These are phyloP conservation scores for Lepilemur ruficaudatus DNA, from an alignment of 2,797 vertebrate genomes.

Conservation along the genomic window DNA sequence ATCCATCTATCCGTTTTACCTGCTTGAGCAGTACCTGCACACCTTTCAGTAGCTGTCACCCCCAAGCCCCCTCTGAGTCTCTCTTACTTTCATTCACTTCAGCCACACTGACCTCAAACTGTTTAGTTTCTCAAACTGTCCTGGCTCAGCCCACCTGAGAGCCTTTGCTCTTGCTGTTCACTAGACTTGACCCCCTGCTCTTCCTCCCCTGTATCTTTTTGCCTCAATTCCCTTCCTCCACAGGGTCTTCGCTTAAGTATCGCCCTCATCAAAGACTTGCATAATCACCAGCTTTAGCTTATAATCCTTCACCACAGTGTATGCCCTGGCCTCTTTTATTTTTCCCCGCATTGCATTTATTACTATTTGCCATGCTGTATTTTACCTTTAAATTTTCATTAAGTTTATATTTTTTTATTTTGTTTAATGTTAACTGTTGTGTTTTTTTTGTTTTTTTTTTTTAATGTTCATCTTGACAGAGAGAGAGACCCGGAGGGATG, in stretches of 20 bases:
- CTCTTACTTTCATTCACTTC: not conserved
- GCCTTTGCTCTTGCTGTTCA: not conserved
- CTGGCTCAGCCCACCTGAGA: no score
- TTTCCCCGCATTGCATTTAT: not conserved
- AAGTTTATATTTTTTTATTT: not conserved
- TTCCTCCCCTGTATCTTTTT: no score
- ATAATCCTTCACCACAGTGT: not conserved
- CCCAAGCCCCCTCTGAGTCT: not conserved
- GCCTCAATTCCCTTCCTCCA: not conserved
- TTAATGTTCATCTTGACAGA: no score
- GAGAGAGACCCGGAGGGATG: not conserved
- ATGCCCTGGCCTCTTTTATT: not conserved
- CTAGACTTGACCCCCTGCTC: accelerated
- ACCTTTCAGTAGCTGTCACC: not conserved
- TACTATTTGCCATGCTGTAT: not conserved
- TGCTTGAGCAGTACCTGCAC: not conserved
- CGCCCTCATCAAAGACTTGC: accelerated
- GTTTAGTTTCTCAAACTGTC: not conserved
- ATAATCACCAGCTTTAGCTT: not conserved
- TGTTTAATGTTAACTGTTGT: not conserved
- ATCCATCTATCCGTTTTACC: not conserved
- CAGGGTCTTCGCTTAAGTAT: not conserved
- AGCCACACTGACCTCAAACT: not conserved
- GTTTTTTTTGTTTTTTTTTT: no score
- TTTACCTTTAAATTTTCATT: not conserved